A percentile compares a stretch with the other conserved stretches of the same genome.
phyloP scores from a whole-genome alignment of 2,797 vertebrate genomes.

The Tamandua tetradactyla region DNA sequence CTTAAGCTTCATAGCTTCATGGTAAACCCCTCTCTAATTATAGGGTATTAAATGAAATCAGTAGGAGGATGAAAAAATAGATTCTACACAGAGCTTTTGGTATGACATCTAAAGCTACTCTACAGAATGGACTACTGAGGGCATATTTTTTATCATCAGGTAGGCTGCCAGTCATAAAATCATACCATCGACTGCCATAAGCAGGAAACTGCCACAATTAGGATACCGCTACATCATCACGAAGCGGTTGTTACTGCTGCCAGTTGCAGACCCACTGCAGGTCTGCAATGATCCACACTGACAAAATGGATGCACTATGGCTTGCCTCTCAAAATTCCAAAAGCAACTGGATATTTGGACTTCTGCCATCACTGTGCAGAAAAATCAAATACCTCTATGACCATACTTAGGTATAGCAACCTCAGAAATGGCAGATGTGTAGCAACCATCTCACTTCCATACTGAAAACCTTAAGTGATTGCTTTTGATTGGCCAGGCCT shows the following conservation, averaged over 20 bases:
- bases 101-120: background rate
- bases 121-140: background rate
- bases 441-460: background rate
- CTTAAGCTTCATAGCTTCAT: no score
- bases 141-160: background rate
- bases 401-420: background rate
- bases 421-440: background rate
- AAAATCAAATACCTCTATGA: background rate
- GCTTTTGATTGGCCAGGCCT: background rate
- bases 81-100: background rate
- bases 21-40: no score
- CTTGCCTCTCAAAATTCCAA: background rate
- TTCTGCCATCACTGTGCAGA: background rate
- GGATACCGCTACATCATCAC: background rate
- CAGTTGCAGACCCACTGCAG: background rate
- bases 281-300: background rate
- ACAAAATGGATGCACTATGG: background rate
- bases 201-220: background rate
- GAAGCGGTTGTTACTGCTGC: background rate
- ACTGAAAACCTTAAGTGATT: background rate
- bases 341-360: background rate
- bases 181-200: background rate
- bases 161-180: background rate
- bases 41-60: background rate
- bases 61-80: background rate